Evolutionary conservation across 2,113 vertebrate genomes (phyloP).

Genomic region (Phyllostomus hastatus): DNA sequence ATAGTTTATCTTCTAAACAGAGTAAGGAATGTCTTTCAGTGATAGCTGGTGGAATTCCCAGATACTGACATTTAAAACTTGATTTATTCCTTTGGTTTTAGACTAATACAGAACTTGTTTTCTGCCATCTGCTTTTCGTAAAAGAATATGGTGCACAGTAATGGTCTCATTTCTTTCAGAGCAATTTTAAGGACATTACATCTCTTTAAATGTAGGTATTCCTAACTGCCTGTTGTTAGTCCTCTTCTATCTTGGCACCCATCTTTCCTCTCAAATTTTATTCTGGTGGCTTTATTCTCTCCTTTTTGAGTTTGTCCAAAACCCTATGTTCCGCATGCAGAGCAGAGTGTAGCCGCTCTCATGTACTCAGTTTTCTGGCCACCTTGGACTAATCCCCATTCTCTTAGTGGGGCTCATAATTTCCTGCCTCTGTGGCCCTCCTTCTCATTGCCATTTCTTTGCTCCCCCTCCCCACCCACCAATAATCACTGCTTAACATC

Average conservation of each 20-base stretch:
- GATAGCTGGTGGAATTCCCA: neutral
- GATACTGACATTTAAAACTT: neutral
- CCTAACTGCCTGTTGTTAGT: neutral
- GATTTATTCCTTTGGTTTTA: neutral
- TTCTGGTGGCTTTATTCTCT: neutral
- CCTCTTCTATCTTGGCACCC: neutral
- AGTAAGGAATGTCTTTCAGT: neutral
- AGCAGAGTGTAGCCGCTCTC: neutral
- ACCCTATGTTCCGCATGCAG: neutral
- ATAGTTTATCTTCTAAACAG: neutral
- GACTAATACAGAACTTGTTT: neutral
- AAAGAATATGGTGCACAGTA: neutral
- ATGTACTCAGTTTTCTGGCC: neutral
- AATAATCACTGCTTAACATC: neutral
- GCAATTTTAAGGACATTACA: neutral
- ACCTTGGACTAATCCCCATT: neutral
- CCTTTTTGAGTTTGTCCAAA: slow-evolving; percentile 8
- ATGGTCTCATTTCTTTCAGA: neutral
- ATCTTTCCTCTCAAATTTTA: neutral
- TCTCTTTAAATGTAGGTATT: neutral
- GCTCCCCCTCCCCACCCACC: neutral
- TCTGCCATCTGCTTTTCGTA: neutral
- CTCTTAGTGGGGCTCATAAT: neutral
- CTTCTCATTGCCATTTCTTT: neutral
- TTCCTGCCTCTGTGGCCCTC: neutral